Evolutionary conservation across 2,797 vertebrate genomes (phyloP).

Genomic region (Lindbergichthys nudifrons): DNA sequence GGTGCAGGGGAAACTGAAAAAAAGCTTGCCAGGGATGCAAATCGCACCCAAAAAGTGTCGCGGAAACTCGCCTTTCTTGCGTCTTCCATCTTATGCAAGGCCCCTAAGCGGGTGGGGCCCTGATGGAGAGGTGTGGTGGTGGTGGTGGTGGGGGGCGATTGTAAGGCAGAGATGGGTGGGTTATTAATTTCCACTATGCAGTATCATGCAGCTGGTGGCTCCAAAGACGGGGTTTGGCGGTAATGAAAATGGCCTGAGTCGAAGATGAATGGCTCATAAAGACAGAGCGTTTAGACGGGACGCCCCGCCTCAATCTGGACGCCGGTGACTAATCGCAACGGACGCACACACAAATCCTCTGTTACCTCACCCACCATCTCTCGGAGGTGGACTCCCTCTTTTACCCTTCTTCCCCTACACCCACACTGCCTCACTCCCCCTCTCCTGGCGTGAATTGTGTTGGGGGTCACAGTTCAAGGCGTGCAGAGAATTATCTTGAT

Average conservation of each 20-base stretch:
- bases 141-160: constrained; percentile 26
- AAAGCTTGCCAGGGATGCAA: constrained; percentile 90
- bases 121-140: constrained; percentile 50
- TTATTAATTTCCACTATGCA: constrained; percentile 97
- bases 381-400: constrained; percentile 13
- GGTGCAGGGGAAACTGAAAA: constrained; percentile 62
- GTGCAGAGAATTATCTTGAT: constrained; percentile 98
- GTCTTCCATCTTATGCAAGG: constrained; percentile 88
- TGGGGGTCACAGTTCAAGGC: constrained; percentile 96
- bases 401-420: background rate
- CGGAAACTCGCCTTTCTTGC: constrained; percentile 74
- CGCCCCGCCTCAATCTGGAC: constrained; percentile 93
- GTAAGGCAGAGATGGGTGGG: constrained; percentile 81
- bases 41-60: constrained; percentile 85
- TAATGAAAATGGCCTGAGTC: constrained; percentile 99
- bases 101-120: constrained; percentile 73
- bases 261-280: constrained; percentile 99
- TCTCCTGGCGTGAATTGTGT: constrained; percentile 90
- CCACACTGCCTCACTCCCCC: constrained; percentile 38
- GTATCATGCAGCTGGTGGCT: constrained; percentile 97
- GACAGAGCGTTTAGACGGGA: constrained; percentile 98
- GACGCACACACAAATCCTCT: constrained; percentile 32
- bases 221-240: constrained; percentile 92
- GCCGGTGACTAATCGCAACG: constrained; percentile 91
- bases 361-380: constrained; percentile 43